Percentiles rank a stretch among this genome's conserved stretches.
phyloP scores from a whole-genome alignment of 2,113 vertebrate species.

The Myiopsitta monachus region DNA sequence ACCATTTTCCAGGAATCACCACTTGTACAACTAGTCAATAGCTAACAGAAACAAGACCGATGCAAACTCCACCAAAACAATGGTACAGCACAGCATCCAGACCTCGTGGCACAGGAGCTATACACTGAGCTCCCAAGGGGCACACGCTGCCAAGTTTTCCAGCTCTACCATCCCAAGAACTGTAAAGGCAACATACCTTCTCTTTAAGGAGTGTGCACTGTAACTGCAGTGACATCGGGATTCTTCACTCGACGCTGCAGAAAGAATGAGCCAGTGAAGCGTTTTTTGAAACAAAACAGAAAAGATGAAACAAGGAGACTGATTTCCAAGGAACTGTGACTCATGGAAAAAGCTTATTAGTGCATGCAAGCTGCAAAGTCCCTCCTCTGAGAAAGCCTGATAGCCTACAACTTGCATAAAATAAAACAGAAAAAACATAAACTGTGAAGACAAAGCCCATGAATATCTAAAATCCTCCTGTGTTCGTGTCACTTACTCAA shows the following conservation, averaged over 20 bases:
- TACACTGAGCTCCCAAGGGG: background rate
- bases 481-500: background rate
- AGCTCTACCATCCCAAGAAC: background rate
- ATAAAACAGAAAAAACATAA: background rate
- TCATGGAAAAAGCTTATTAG: background rate
- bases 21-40: background rate
- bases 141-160: background rate
- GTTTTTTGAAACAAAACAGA: background rate
- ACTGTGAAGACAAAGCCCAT: background rate
- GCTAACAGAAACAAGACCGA: background rate
- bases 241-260: background rate
- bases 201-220: background rate
- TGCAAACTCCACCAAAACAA: background rate
- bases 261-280: background rate
- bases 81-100: accelerated
- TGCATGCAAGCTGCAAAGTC: background rate
- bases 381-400: background rate
- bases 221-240: background rate
- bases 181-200: background rate
- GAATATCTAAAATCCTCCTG: background rate
- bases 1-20: background rate
- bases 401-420: background rate
- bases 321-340: background rate
- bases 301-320: background rate
- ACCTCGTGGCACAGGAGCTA: background rate